Evolutionary conservation across 2,797 vertebrate genomes (phyloP).

Genomic region (Hybognathus amarus): DNA sequence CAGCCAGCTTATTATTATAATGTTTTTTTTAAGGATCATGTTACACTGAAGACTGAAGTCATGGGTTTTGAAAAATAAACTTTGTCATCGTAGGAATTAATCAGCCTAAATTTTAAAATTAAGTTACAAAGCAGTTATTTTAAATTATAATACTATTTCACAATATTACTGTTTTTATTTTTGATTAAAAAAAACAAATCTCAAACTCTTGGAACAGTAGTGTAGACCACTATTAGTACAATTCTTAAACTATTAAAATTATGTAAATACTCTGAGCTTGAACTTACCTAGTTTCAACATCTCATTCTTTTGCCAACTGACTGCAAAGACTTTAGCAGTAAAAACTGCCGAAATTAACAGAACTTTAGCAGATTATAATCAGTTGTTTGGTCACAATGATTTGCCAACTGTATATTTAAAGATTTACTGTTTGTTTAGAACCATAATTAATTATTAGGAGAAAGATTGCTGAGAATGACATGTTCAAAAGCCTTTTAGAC

Average conservation of each 20-base stretch:
- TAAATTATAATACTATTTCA: background rate
- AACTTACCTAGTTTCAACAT: background rate
- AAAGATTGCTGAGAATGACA: background rate
- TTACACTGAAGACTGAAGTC: background rate
- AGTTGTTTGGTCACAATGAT: background rate
- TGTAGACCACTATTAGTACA: background rate
- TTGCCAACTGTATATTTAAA: slow-evolving; percentile 8
- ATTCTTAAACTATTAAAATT: background rate
- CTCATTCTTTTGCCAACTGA: background rate
- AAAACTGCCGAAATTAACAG: background rate
- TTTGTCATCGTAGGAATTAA: background rate
- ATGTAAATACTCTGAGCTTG: background rate
- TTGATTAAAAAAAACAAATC: background rate
- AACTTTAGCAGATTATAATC: background rate
- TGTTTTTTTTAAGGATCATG: background rate
- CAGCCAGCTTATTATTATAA: background rate
- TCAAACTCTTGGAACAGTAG: background rate
- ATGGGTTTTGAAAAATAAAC: background rate
- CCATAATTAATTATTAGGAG: background rate
- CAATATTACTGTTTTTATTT: background rate
- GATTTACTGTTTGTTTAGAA: background rate
- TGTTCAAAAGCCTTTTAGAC: background rate
- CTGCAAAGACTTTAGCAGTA: background rate
- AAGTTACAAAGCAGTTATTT: background rate
- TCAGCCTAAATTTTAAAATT: background rate